These are phyloP conservation scores for Rhagium mordax DNA, from an alignment of 2,888 invertebrate genomes.

Conservation along the genomic window DNA sequence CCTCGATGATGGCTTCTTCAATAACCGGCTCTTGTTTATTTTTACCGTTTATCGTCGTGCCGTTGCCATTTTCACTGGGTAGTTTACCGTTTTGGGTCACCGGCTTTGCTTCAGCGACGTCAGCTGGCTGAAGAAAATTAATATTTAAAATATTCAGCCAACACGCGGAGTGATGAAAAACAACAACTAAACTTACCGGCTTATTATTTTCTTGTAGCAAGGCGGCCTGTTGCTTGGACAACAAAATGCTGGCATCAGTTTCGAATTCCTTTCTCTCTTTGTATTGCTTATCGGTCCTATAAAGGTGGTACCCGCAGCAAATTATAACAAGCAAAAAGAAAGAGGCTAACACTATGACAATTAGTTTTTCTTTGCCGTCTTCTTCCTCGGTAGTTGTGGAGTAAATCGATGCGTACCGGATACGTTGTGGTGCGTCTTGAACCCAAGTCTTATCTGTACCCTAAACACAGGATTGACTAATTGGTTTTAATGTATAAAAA, in stretches of 20 bases:
- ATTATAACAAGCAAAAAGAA: slow-evolving; percentile 82
- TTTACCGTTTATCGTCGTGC: slow-evolving; percentile 21
- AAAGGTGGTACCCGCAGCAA: slow-evolving; percentile 81
- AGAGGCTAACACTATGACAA: slow-evolving; percentile 84
- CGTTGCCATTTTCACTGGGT: slow-evolving; percentile 51
- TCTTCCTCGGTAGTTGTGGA: slow-evolving; percentile 84
- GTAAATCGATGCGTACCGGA: slow-evolving; percentile 83
- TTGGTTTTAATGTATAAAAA: too few species aligned
- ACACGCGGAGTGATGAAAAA: too few species aligned
- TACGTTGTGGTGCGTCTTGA: slow-evolving; percentile 85
- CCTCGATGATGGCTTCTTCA: slow-evolving; percentile 35
- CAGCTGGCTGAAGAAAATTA: slow-evolving; percentile 35
- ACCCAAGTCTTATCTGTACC: slow-evolving; percentile 87
- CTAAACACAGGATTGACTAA: too few species aligned
- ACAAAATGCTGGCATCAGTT: slow-evolving; percentile 83
- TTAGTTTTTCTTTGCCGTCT: slow-evolving; percentile 83
- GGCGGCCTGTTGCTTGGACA: slow-evolving; percentile 82
- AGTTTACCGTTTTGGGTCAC: slow-evolving; percentile 65
- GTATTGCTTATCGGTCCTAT: slow-evolving; percentile 83
- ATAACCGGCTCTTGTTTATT: slow-evolving; percentile 9
- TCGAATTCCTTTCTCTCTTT: slow-evolving; percentile 81
- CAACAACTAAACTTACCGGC: slow-evolving; percentile 47
- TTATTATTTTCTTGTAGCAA: slow-evolving; percentile 73
- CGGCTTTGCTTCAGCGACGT: slow-evolving; percentile 36
- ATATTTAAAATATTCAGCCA: background rate